A percentile compares a stretch with the other conserved stretches of the same genome.
Evolutionary conservation across 2,113 vertebrate genomes (phyloP).

Genomic region (Chloropsis hardwickii): DNA sequence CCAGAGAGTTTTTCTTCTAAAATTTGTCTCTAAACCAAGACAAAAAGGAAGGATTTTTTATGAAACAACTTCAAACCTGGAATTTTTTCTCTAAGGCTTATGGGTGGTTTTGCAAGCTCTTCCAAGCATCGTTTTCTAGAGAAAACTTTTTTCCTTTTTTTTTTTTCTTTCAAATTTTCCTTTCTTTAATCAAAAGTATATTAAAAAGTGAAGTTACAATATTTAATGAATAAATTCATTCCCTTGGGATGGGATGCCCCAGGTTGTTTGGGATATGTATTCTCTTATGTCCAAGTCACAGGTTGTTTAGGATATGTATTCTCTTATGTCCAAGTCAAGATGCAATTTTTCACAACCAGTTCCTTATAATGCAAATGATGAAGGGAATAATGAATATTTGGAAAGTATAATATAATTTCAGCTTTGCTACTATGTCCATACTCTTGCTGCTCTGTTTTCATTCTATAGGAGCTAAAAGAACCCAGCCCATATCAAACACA

Average conservation of each 20-base stretch:
- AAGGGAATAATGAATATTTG: neutral
- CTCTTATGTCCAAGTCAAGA: neutral
- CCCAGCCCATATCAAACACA: accelerated
- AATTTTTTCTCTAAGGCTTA: neutral
- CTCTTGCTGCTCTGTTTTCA: neutral
- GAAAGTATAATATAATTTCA: neutral
- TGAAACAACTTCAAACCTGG: neutral
- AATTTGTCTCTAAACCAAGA: neutral
- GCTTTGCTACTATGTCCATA: neutral
- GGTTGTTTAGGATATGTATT: neutral
- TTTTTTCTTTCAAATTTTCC: neutral
- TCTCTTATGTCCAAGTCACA: neutral
- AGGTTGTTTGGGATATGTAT: neutral
- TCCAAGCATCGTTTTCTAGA: neutral
- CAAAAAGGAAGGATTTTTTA: neutral
- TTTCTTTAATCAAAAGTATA: neutral
- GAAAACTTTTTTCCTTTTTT: neutral
- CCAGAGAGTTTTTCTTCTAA: neutral
- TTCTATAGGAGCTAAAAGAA: neutral
- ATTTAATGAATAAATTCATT: neutral
- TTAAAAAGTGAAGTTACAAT: neutral
- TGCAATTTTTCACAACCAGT: neutral
- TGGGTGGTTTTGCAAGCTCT: neutral
- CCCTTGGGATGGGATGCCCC: neutral
- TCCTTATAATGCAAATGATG: neutral